Conservation (phyloP, 1,140 invertebrate species). For the Trichomalopsis sarcophagae region DNA sequence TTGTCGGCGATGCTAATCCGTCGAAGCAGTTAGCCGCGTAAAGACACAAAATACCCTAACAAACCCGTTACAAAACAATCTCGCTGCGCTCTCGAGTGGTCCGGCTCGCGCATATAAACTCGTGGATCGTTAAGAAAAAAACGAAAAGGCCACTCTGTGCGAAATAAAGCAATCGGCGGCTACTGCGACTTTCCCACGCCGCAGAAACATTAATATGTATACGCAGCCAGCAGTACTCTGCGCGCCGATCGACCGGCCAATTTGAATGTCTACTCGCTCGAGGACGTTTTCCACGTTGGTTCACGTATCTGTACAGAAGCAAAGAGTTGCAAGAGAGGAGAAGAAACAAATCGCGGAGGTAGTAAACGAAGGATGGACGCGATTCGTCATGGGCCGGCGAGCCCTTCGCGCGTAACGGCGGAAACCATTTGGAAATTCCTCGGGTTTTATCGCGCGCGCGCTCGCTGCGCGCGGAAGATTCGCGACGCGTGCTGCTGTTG, state of each 20-base stretch:
- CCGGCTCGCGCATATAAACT: neutral
- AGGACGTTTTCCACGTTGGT: too few relatives aligned
- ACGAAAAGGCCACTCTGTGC: neutral
- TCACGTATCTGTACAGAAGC: neutral
- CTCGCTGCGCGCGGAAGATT: constrained; percentile 53
- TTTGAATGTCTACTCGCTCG: constrained; percentile 34
- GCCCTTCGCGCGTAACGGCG: constrained; percentile 41
- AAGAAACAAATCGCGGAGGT: neutral
- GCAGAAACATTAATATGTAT: neutral
- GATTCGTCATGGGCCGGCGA: constrained; percentile 36
- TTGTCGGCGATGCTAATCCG: neutral
- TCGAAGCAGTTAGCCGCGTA: neutral
- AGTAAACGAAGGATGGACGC: neutral
- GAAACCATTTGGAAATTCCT: constrained; percentile 53
- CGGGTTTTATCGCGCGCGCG: constrained; percentile 57
- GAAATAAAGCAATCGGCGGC: constrained; percentile 21
- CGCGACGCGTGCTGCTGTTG: constrained; percentile 52
- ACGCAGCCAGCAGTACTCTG: neutral
- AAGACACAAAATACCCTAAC: neutral
- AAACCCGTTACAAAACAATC: neutral
- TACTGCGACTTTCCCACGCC: constrained; percentile 14
- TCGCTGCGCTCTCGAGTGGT: neutral
- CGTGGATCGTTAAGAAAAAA: neutral
- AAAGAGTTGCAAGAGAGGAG: neutral
- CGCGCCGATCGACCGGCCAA: neutral